phyloP scores from a whole-genome alignment of 2,888 invertebrate species.

The Cantharis flavilabris region DNA sequence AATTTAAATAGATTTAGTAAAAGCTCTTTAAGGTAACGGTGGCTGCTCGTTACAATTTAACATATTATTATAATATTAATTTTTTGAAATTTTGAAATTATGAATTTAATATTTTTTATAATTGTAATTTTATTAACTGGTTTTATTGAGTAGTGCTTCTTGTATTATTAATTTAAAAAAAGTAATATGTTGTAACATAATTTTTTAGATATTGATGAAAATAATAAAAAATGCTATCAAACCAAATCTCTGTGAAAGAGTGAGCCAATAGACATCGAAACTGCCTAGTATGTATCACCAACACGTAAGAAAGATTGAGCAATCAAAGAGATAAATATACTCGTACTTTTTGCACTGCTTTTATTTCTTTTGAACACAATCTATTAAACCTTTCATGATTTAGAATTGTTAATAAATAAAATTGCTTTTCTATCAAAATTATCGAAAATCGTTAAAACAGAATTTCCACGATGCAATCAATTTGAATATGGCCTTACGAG shows the following conservation, averaged over 20 bases:
- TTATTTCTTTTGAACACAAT: slow-evolving; percentile 15
- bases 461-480: not conserved
- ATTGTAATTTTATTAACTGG: not conserved
- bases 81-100: not conserved
- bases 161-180: slow-evolving; percentile 2
- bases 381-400: not conserved
- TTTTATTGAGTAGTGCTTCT: not conserved
- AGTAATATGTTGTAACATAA: not conserved
- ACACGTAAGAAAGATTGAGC: slow-evolving; percentile 50
- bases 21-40: not conserved
- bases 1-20: not conserved
- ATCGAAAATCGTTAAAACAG: not conserved
- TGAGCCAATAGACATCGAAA: slow-evolving; percentile 46
- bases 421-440: not conserved
- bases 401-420: not conserved
- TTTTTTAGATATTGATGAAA: slow-evolving; percentile 32
- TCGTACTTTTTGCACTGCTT: slow-evolving; percentile 38
- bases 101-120: not conserved
- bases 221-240: slow-evolving; percentile 46
- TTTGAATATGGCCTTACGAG: not conserved
- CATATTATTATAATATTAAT: not conserved
- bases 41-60: not conserved
- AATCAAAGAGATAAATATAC: slow-evolving; percentile 51
- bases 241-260: slow-evolving; percentile 51
- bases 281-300: slow-evolving; percentile 45